Conservation (phyloP, 2,113 vertebrate genomes). For the Ochotona curzoniae region DNA sequence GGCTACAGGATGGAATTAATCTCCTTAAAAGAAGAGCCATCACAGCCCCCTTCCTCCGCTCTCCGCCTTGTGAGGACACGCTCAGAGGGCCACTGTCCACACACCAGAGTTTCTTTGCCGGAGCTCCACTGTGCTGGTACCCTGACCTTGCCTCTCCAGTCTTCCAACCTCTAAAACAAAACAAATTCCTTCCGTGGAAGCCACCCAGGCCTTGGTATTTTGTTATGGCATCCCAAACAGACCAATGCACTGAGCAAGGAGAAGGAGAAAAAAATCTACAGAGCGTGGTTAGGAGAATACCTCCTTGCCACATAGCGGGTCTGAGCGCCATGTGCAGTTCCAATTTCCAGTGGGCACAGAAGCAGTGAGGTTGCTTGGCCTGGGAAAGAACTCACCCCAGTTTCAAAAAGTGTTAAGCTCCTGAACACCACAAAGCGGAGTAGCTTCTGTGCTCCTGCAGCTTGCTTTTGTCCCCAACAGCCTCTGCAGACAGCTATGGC, state of each 20-base stretch:
- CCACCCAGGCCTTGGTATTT: background rate
- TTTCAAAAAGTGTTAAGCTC: background rate
- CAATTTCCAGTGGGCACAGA: background rate
- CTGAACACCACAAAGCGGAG: background rate
- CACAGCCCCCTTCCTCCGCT: background rate
- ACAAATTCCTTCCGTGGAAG: background rate
- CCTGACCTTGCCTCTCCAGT: background rate
- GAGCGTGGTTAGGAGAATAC: background rate
- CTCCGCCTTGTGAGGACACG: background rate
- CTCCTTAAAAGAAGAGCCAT: background rate
- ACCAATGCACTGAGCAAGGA: background rate
- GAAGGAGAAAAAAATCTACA: background rate
- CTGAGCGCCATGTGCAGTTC: background rate
- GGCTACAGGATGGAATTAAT: background rate
- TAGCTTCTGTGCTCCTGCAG: background rate
- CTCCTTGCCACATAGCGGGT: background rate
- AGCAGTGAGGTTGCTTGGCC: background rate
- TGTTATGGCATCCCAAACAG: background rate
- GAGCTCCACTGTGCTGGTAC: background rate
- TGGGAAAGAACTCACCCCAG: background rate
- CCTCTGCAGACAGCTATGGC: background rate
- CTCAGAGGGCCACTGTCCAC: background rate
- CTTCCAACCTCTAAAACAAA: background rate
- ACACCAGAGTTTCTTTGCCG: background rate
- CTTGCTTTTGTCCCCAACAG: background rate